Conservation (phyloP, 2,888 invertebrate species). For the Lochmaea crataegi region DNA sequence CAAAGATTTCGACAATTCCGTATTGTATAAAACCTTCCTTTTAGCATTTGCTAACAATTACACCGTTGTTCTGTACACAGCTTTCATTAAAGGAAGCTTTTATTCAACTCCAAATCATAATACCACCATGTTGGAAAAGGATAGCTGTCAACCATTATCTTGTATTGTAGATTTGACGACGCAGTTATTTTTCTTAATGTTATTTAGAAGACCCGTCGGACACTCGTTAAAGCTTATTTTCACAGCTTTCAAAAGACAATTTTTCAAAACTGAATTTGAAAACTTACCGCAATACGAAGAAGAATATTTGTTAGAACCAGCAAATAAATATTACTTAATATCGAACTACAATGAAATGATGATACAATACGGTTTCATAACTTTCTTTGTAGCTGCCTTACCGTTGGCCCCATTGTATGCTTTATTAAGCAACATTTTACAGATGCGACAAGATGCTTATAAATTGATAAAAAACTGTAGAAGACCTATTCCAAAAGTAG, state of each 20-base stretch:
- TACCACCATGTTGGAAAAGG: conserved; percentile 45
- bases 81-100: conserved; percentile 58
- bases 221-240: neutral
- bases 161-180: conserved; percentile 70
- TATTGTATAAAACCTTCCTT: conserved; percentile 58
- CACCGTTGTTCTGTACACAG: conserved; percentile 57
- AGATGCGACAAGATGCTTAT: conserved; percentile 63
- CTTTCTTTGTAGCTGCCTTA: conserved; percentile 74
- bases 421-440: conserved; percentile 72
- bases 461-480: conserved; percentile 49
- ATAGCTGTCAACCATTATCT: conserved; percentile 66
- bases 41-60: conserved; percentile 59
- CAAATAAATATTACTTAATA: conserved; percentile 54
- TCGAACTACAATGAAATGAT: conserved; percentile 60
- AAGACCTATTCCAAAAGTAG: conserved; percentile 52
- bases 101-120: neutral
- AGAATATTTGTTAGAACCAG: conserved; percentile 56
- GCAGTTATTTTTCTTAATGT: conserved; percentile 69
- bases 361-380: conserved; percentile 74
- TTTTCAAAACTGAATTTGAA: conserved; percentile 9
- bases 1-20: conserved; percentile 57
- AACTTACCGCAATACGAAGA: conserved; percentile 59
- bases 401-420: conserved; percentile 75
- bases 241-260: neutral
- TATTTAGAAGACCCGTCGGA: conserved; percentile 66